Percentiles rank a stretch among this genome's conserved stretches.
These are phyloP conservation scores for Drosophila tristis DNA, from an alignment of 1,140 invertebrate species.

Conservation along the genomic window DNA sequence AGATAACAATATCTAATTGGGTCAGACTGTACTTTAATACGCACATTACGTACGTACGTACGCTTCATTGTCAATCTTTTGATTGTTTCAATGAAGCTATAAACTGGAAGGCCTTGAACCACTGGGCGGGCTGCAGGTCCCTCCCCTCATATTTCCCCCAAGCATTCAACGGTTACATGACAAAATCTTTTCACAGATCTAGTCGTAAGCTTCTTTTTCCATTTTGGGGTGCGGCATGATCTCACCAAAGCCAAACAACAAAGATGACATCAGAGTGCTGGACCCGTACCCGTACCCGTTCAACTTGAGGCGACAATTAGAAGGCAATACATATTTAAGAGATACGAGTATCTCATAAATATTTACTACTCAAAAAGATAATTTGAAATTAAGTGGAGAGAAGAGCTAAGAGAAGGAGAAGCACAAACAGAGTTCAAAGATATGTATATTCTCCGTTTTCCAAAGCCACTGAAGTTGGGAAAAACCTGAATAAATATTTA, in stretches of 20 bases:
- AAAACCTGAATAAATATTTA: constrained; percentile 72
- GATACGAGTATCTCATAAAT: constrained; percentile 58
- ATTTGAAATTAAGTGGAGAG: constrained; percentile 24
- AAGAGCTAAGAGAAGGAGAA: constrained; percentile 28
- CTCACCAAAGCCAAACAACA: constrained; percentile 36
- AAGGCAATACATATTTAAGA: constrained; percentile 40
- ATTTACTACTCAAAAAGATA: constrained; percentile 62
- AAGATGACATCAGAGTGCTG: constrained; percentile 64
- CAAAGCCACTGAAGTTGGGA: constrained; percentile 21
- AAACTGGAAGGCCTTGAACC: constrained; percentile 29
- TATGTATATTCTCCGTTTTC: too few species aligned
- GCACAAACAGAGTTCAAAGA: too few species aligned
- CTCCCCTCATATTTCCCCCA: background rate
- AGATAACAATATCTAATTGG: constrained; percentile 52
- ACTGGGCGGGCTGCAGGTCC: background rate
- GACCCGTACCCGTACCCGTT: constrained; percentile 42
- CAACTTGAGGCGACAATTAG: constrained; percentile 72
- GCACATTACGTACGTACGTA: constrained; percentile 10
- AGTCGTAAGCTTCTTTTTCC: constrained; percentile 23
- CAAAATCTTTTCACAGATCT: constrained; percentile 28
- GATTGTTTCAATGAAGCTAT: constrained; percentile 28
- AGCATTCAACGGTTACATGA: constrained; percentile 24
- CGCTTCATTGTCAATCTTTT: constrained; percentile 35
- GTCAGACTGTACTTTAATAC: constrained; percentile 44
- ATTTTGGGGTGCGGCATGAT: constrained; percentile 44